Percentiles rank a stretch among this genome's conserved stretches.
Evolutionary conservation across 2,113 vertebrate genomes (phyloP).

Genomic region (cattle (Bos taurus)): DNA sequence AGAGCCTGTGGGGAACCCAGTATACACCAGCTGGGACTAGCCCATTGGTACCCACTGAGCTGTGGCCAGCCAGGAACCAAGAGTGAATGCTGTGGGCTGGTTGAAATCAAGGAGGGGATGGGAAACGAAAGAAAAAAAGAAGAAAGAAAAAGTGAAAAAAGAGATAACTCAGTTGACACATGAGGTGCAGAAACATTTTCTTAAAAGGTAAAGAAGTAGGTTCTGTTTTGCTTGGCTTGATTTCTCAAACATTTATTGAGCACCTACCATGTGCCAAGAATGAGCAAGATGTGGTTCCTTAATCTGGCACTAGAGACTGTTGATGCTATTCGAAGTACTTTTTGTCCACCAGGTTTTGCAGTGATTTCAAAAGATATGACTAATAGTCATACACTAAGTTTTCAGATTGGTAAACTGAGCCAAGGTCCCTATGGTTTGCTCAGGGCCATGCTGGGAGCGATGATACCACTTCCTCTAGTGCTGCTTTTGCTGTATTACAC

Average conservation of each 20-base stretch:
- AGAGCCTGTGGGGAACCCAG: neutral
- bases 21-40: constrained; percentile 49
- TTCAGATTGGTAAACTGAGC: neutral
- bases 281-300: neutral
- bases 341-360: neutral
- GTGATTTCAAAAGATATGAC: neutral
- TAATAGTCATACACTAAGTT: neutral
- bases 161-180: neutral
- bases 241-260: neutral
- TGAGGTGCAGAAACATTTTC: neutral
- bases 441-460: neutral
- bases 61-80: neutral
- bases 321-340: neutral
- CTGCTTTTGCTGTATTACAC: neutral
- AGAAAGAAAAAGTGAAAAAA: neutral
- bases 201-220: neutral
- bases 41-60: neutral
- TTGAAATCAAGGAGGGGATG: neutral
- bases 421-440: neutral
- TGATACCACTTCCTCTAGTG: no score
- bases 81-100: neutral
- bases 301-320: neutral
- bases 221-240: neutral
- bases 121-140: neutral
- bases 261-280: neutral